Evolutionary conservation across 1,140 invertebrate species (phyloP).

Genomic region (Drosophila erecta): DNA sequence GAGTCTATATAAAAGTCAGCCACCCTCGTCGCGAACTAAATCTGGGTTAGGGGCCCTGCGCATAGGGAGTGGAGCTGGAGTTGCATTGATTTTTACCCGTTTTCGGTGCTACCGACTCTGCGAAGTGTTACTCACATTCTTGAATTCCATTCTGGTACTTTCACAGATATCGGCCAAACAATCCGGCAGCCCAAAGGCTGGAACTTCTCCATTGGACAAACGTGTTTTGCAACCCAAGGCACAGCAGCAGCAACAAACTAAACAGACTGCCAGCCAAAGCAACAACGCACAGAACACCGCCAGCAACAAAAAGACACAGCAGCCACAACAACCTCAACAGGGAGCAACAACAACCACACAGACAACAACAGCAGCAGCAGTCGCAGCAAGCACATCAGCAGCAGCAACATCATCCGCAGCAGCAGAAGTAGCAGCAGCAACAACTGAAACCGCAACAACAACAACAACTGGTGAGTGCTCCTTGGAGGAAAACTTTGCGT

Average conservation of each 20-base stretch:
- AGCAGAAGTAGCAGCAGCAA: conserved; percentile 12
- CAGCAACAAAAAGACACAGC: conserved; percentile 66
- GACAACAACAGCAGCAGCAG: conserved; percentile 16
- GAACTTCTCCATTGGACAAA: conserved; percentile 84
- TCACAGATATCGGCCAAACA: conserved; percentile 83
- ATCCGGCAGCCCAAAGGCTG: conserved; percentile 74
- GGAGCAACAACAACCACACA: conserved; percentile 47
- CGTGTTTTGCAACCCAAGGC: conserved; percentile 85
- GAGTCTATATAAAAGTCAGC: neutral
- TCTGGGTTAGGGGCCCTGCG: conserved; percentile 77
- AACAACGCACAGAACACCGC: conserved; percentile 46
- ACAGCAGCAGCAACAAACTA: conserved; percentile 63
- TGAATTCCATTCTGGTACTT: conserved; percentile 14
- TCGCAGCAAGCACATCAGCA: conserved; percentile 20
- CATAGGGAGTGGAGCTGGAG: conserved; percentile 21
- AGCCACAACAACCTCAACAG: conserved; percentile 41
- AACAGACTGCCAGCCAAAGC: conserved; percentile 60
- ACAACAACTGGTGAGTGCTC: conserved; percentile 62
- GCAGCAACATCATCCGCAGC: conserved; percentile 15
- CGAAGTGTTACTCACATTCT: neutral
- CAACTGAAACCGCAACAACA: conserved; percentile 47
- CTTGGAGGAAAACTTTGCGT: conserved; percentile 7
- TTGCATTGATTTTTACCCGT: conserved; percentile 68
- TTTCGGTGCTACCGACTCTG: neutral
- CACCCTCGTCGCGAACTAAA: conserved; percentile 29